Percentiles rank a stretch among this genome's conserved stretches.
These are phyloP conservation scores for Linhomoeus sp. DNA, from an alignment of 2,888 invertebrate species.

Conservation along the genomic window DNA sequence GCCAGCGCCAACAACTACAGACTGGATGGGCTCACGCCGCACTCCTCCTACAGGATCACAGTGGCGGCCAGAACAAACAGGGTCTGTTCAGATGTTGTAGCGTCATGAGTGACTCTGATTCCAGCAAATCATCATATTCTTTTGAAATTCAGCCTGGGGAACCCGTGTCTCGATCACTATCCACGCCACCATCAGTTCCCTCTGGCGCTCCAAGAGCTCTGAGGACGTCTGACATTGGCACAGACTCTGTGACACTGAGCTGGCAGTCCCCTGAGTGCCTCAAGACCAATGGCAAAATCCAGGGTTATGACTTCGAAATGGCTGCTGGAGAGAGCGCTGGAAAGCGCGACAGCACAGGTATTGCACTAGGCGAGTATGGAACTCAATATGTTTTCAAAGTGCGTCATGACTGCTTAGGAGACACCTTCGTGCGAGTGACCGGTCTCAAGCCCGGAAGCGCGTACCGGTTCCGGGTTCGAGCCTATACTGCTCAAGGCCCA, in stretches of 20 bases:
- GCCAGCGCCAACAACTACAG: constrained; percentile 13
- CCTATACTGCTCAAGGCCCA: constrained; percentile 22
- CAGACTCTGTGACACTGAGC: constrained; percentile 9
- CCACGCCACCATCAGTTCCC: no score
- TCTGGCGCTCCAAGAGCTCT: no score
- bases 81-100: not conserved
- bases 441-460: constrained; percentile 21
- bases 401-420: not conserved
- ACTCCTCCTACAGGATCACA: constrained; percentile 23
- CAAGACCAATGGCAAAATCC: constrained; percentile 25
- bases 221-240: no score
- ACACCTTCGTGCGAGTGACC: not conserved
- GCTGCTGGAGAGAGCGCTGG: constrained; percentile 3
- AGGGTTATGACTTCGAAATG: constrained; percentile 26
- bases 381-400: not conserved
- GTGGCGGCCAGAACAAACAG: constrained; percentile 22
- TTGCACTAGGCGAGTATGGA: constrained; percentile 17
- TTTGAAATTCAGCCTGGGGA: no score
- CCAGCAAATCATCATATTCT: no score
- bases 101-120: no score
- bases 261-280: constrained; percentile 28
- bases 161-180: no score
- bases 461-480: constrained; percentile 18
- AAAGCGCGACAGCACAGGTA: not conserved
- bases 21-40: constrained; percentile 21